Base-by-base conservation (phyloP, 2,797 vertebrate species). In the Bryconaethiops microstoma region DNA sequence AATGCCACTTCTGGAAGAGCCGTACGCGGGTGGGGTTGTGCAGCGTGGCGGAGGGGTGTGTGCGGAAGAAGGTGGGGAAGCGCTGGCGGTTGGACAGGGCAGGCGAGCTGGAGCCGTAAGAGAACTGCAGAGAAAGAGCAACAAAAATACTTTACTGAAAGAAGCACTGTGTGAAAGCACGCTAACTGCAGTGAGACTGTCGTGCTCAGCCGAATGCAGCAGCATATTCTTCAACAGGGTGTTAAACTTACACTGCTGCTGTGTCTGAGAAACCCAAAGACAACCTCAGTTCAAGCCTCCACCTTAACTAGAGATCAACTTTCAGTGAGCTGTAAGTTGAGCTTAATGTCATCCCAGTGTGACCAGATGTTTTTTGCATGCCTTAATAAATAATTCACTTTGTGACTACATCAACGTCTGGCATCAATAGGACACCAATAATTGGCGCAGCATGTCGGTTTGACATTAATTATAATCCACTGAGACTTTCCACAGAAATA, bases 21-120 rank as follows among this genome's bases (percentile, higher is more conserved):
- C 94, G 94, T 78, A 96, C 95, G 0, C 95, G 93, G 4, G 95
- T 96, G 29, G 95, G 95, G 81, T 96, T 96, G 90, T 96, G 95
- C 54, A 96, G 91, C 0, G 95, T 96, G 72, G 95, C 95, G 0
- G 95, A 96, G 0, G 95, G 95, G 72, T 96, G 95, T 0, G 95
- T 96, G 57, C 95, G 95, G 88, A 96, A 96, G 88, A 96, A 96
- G 0, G 95, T 96, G 19, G 95, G 95, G 78, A 96, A 96, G 3
- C 95, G 93, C 85, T 95, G 95, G 14, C 95, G 94, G 85, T 96
- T 96, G 55, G 95, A 96, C 48, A 96, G 90, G 0, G 95, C 95
- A 0, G 95, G 95, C 1, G 95, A 96, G 80, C 95, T 96, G 76
- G 95, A 96, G 85, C 95, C 95, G 0, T 96, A 96, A 0, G 95